Conservation (phyloP, 1,140 invertebrate genomes). For the Marisa cornuarietis region DNA sequence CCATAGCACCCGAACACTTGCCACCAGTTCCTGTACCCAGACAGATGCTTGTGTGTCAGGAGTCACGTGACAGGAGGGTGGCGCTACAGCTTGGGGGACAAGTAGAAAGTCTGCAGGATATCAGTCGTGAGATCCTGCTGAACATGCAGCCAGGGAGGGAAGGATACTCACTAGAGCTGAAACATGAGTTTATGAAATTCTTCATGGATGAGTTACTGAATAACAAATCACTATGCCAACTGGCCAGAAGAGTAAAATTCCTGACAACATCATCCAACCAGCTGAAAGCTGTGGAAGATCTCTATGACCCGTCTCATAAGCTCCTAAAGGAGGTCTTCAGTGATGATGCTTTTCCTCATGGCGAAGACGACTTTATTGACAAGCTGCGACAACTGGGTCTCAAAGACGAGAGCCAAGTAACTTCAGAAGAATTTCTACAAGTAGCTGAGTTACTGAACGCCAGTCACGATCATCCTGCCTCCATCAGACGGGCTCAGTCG, state of each 20-base stretch:
- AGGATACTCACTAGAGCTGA: not conserved
- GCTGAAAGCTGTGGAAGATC: constrained; percentile 1
- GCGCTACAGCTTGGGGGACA: constrained; percentile 8
- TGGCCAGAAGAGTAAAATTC: constrained; percentile 12
- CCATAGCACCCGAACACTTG: constrained; percentile 2
- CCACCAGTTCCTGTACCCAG: constrained; percentile 8
- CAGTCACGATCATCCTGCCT: not conserved
- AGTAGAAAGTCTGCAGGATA: not conserved
- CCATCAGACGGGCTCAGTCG: constrained; percentile 7
- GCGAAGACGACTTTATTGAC: too few relatives aligned
- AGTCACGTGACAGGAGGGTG: not conserved
- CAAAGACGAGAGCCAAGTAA: constrained; percentile 15
- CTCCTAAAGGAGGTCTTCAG: constrained; percentile 19
- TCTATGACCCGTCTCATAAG: constrained; percentile 23
- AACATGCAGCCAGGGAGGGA: not conserved
- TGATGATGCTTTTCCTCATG: too few relatives aligned
- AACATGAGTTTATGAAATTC: constrained; percentile 19
- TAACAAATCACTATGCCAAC: not conserved
- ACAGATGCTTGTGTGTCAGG: not conserved
- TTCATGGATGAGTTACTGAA: constrained; percentile 7
- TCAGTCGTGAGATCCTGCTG: constrained; percentile 4
- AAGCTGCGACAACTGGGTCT: constrained; percentile 13
- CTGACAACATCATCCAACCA: not conserved
- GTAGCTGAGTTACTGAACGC: constrained; percentile 1
- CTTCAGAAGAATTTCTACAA: constrained; percentile 11